These are phyloP conservation scores for Crocuta crocuta DNA, from an alignment of 2,113 vertebrate genomes.

Conservation along the genomic window DNA sequence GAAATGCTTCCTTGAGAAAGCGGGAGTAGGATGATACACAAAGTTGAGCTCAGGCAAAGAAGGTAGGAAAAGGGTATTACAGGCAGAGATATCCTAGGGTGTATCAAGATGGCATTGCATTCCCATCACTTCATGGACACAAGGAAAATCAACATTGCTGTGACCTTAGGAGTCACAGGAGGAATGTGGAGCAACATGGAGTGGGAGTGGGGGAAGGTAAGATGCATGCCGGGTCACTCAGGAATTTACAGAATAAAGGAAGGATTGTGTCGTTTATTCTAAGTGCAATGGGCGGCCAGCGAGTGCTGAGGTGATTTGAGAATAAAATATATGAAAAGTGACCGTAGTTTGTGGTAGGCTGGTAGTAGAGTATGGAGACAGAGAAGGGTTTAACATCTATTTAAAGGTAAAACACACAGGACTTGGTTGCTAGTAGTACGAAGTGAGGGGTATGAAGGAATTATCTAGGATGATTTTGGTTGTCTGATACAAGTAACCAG, in stretches of 20 bases:
- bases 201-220: too few species aligned
- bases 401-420: neutral
- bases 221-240: too few species aligned
- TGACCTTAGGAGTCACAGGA: rapidly evolving
- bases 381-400: neutral
- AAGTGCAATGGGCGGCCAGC: neutral
- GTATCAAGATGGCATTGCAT: neutral
- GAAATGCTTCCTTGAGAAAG: neutral
- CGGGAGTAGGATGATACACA: neutral
- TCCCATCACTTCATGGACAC: neutral
- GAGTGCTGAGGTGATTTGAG: neutral
- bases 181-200: rapidly evolving
- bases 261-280: neutral
- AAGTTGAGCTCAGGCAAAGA: neutral
- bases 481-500: neutral
- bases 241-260: neutral
- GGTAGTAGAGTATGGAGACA: neutral
- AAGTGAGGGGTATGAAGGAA: neutral
- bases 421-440: neutral
- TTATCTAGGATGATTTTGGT: neutral
- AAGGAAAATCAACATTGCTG: neutral
- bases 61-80: neutral
- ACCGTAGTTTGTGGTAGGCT: neutral
- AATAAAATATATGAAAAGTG: neutral
- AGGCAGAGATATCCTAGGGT: neutral